Evolutionary conservation across 2,888 invertebrate species (phyloP).

Genomic region (Balanococcus diminutus): DNA sequence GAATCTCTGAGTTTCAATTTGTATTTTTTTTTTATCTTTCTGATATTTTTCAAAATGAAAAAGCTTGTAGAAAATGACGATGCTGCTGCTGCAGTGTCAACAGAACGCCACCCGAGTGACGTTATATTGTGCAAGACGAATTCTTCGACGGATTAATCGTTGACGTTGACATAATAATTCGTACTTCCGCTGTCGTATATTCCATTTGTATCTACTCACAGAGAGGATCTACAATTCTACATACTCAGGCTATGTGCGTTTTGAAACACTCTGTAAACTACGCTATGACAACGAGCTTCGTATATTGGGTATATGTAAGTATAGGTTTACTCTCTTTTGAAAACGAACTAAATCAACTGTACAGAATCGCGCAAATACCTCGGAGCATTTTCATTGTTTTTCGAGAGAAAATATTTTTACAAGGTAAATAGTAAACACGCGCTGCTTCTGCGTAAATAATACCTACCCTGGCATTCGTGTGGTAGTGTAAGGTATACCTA

Average conservation of each 20-base stretch:
- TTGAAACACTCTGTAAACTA: not conserved
- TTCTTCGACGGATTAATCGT: too few relatives aligned
- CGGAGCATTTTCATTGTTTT: constrained; percentile 8
- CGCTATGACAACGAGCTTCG: not conserved
- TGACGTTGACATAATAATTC: too few relatives aligned
- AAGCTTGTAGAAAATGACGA: too few relatives aligned
- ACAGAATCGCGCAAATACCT: constrained; percentile 19
- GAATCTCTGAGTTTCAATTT: too few relatives aligned
- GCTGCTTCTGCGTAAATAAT: constrained; percentile 8
- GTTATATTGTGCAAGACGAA: too few relatives aligned
- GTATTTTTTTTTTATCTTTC: too few relatives aligned
- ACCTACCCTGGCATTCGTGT: not conserved
- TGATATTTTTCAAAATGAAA: too few relatives aligned
- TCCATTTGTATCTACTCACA: too few relatives aligned
- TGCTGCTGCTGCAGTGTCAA: too few relatives aligned
- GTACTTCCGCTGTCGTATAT: too few relatives aligned
- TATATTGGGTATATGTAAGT: not conserved
- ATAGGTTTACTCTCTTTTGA: not conserved
- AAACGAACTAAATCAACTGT: constrained; percentile 13
- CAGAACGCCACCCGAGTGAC: too few relatives aligned
- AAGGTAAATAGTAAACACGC: not conserved
- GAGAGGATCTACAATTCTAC: too few relatives aligned
- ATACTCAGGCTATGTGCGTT: not conserved
- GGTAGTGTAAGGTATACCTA: not conserved
- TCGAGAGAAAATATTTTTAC: not conserved